Conservation (phyloP, 2,113 vertebrate species). For the Murina feae region DNA sequence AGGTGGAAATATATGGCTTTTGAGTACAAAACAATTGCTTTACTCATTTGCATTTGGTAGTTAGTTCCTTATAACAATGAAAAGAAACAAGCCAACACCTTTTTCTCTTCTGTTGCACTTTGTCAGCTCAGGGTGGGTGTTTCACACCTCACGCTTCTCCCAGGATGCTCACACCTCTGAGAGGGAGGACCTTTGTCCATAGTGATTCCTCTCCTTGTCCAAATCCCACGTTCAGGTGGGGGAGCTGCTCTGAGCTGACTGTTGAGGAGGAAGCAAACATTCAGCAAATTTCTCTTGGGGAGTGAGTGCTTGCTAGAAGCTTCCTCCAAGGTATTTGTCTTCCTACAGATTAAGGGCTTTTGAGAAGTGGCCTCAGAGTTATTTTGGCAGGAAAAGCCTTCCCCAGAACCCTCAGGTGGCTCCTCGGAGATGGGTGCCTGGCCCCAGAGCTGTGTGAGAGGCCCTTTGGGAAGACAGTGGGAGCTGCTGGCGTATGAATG, state of each 20-base stretch:
- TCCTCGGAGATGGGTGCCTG: neutral
- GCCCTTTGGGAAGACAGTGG: neutral
- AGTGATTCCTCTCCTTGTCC: neutral
- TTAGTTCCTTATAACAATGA: neutral
- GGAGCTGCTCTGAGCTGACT: neutral
- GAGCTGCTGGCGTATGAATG: neutral
- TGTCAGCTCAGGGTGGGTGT: neutral
- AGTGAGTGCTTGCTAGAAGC: too few relatives aligned
- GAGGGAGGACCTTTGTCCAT: neutral
- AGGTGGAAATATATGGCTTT: neutral
- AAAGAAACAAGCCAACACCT: neutral
- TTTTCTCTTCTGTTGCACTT: neutral
- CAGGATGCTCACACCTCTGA: neutral
- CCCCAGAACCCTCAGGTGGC: neutral
- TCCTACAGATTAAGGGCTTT: neutral
- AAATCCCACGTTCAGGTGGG: neutral
- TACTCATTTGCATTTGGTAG: neutral
- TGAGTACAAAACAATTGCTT: neutral
- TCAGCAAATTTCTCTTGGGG: neutral
- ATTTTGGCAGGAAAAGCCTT: neutral
- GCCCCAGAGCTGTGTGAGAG: neutral
- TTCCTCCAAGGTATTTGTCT: neutral
- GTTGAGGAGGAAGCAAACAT: neutral
- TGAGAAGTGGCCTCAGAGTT: neutral
- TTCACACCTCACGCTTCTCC: neutral